Base-by-base conservation (phyloP, 2,113 vertebrate species). In the Syngnathus scovelli region DNA sequence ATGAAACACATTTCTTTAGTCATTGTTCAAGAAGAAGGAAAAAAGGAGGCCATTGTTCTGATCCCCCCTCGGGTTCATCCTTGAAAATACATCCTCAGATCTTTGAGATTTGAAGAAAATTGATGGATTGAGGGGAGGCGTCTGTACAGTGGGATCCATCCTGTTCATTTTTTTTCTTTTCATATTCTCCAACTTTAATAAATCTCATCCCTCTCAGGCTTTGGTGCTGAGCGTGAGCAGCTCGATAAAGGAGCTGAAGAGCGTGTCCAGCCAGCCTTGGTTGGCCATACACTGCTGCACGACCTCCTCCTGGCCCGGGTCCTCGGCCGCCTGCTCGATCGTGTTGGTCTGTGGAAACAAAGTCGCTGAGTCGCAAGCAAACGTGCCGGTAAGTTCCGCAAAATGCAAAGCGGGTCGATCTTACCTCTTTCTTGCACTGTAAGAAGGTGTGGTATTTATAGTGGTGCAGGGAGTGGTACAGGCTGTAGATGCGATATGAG, bases 211-310 rank as follows among this genome's bases (percentile, higher is more conserved):
- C 54, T 61, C 78, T 90, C 87, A 91, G 83, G 84, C 85, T 87
- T 91, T 90, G 81, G 90, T 83, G 86, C 89, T 91, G 81, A 91
- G 94, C 23, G 93, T 94, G 85, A 96, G 91, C 78, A 96, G 92
- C 80, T 96, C 93, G 2, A 94, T 93, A 88, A 95, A 96, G 78
- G 94, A 94, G 86, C 92, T 87, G 72, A 95, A 95, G 64, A 95
- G 93, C 61, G 92, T 94, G 79, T 96, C 95, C 66, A 96, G 89
- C 94, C 95, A 96, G 9, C 92, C 92, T 88, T 95, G 94, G 86
- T 96, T 96, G 79, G 94, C 92, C 95, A 96, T 96, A 82, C 95
- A 96, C 90, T 96, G 95, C 89, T 96, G 95, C 61, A 96, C 95
- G 68, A 96, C 94, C 80, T 96, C 95, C 88, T 96, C 95, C 86